Evolutionary conservation across 2,113 vertebrate species (phyloP), one percentile per base, ranked within the genome.

Genomic region (Sceloporus tristichus): DNA sequence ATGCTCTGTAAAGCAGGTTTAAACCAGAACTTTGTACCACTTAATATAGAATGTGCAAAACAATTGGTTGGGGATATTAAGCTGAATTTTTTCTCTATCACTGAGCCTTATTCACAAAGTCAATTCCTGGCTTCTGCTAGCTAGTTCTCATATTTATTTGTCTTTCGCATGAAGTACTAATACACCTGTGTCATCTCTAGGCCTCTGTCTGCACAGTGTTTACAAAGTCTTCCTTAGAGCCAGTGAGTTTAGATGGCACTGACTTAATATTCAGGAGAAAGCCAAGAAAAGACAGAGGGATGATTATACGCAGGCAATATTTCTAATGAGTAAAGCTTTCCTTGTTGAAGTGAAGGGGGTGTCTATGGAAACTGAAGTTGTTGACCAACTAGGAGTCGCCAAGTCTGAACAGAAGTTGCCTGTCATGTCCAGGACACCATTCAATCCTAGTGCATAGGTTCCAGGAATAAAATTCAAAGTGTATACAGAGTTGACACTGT

Each of bases 391-490:
- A 66, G 19, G 27, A 68, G 27, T 11, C n/a, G 74, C 74, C 74
- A 78, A 78, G 25, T 53, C 27, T 14, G 75, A 85, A 86, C 75
- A 68, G 75, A 86, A 68, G 27, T 29, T 68, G 16, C 9, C 16
- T 79, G 40, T 78, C 85, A 38, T 78, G 16, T 68, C 59, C 29
- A 68, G 75, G 54, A 66, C 85, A 77, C 40, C 5, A 66, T 19
- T 66, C 18, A 53, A 42, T n/a, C 19, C 59, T 86, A 21, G n/a
- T 21, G 9, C 19, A 34, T 7, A 34, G 27, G 18, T 86, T 77
- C 83, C 73, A 76, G 29, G 71, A 85, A 76, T 27, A 65, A 86
- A 86, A 27, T 86, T n/a, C 3, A 23, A 78, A 68, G 11, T 42
- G 19, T 38, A 48, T 48, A 4, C 11, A 75, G 53, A 56, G 53